These are phyloP conservation scores for Caerostris extrusa DNA, from an alignment of 1,140 invertebrate species.

Conservation along the genomic window DNA sequence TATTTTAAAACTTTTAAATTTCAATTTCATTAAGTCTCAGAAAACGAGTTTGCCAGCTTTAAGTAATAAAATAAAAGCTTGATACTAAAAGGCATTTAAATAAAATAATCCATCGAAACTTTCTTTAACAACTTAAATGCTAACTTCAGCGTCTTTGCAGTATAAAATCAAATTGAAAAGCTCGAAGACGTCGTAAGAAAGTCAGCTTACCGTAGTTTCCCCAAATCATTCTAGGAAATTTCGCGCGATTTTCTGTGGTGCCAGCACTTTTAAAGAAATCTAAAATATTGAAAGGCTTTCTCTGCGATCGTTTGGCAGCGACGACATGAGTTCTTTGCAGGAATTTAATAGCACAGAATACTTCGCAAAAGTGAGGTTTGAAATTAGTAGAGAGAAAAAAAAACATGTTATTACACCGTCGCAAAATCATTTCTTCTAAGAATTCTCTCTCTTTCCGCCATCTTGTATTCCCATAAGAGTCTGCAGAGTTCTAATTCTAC, in stretches of 20 bases:
- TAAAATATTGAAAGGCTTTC: conserved; percentile 11
- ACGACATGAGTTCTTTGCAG: neutral
- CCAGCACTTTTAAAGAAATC: neutral
- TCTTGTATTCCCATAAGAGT: conserved; percentile 2
- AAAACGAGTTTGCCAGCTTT: no score
- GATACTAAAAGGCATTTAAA: no score
- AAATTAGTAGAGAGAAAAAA: neutral
- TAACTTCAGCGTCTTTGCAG: no score
- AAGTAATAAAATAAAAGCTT: no score
- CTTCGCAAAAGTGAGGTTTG: neutral
- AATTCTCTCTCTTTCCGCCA: neutral
- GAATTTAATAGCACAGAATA: conserved; percentile 16
- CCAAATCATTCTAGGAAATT: neutral
- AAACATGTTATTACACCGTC: neutral
- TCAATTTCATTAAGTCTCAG: no score
- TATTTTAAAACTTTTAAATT: no score
- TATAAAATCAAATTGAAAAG: neutral
- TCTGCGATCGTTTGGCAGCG: neutral
- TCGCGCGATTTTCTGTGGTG: neutral
- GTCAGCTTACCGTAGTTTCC: neutral
- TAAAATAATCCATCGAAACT: no score
- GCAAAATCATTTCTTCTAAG: neutral
- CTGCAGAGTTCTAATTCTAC: neutral
- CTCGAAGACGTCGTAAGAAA: neutral
- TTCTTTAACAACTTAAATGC: no score